Evolutionary conservation across 2,797 vertebrate species (phyloP), one percentile per base, ranked within the genome.

Genomic region (Aeoliscus strigatus): DNA sequence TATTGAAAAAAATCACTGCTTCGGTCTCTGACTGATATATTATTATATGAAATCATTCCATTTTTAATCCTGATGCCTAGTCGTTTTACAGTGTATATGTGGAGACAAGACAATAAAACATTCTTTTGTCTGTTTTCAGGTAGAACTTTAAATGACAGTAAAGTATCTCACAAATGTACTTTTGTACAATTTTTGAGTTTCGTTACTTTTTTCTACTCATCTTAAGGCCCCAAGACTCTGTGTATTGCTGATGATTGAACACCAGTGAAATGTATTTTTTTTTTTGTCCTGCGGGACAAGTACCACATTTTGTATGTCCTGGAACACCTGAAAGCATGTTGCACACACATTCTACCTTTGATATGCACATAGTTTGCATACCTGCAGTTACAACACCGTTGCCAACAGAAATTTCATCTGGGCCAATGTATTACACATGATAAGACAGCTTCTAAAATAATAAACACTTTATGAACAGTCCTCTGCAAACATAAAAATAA

Each of bases 251-350:
- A 42, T 16, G 58, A 42, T 31, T 53, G 39, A 31, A 15, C 14
- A 8, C 14, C 45, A 40, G 27, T 46, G 34, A 25, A 39, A 45
- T n/a, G 27, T 34, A 32, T 39, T 66, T 53, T 24, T 42, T 42
- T 28, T 29, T 29, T n/a, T n/a, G n/a, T n/a, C n/a, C 14, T 13
- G 10, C 6, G 9, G 30, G 6, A 17, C 16, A 11, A 2, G 32
- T 1, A 18, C 38, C 28, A 34, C 47, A 54, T 23, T 53, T 51
- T 23, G 14, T 1, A 6, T n/a, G 32, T 41, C n/a, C 27, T 33
- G n/a, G 30, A 57, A 49, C 24, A 51, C 25, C 32, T 56, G 30
- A n/a, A 50, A 14, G 18, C 33, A 34, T 17, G 12, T 7, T 8
- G 9, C 28, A 37, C 14, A 25, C 24, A 25, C 33, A 33, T 24